Conservation (phyloP, 2,113 vertebrate genomes). For the Malurus alboscapulatus region DNA sequence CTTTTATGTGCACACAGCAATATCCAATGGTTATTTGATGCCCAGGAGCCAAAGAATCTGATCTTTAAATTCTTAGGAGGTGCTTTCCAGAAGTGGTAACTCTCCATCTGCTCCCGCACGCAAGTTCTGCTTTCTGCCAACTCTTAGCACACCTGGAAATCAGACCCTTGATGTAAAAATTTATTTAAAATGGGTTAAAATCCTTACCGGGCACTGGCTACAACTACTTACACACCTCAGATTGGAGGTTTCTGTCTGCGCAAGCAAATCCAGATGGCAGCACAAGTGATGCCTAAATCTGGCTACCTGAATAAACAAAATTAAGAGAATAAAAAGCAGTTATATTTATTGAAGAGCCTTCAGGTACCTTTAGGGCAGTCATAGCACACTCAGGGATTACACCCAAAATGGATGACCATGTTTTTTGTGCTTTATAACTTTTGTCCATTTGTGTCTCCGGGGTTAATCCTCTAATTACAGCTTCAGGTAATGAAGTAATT, state of each 20-base stretch:
- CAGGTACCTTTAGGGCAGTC: too few species aligned
- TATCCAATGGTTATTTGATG: background rate
- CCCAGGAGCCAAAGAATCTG: background rate
- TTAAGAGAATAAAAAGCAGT: too few species aligned
- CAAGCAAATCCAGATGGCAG: background rate
- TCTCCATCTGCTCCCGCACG: background rate
- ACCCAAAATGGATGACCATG: too few species aligned
- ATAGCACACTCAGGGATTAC: too few species aligned
- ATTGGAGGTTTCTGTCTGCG: background rate
- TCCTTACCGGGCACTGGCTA: background rate
- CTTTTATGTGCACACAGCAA: too few species aligned
- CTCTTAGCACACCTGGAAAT: background rate
- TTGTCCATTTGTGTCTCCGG: too few species aligned
- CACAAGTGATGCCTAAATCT: background rate
- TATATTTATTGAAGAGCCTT: too few species aligned
- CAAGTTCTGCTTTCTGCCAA: background rate
- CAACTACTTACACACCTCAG: fast-evolving
- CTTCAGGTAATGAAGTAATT: too few species aligned
- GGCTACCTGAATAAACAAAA: too few species aligned
- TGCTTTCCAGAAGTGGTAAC: background rate
- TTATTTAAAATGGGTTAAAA: background rate
- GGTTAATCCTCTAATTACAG: too few species aligned
- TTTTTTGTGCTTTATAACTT: too few species aligned
- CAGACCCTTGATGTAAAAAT: background rate
- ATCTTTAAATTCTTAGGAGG: background rate